These are phyloP conservation scores for Rhinoraja longicauda DNA, from an alignment of 2,797 vertebrate genomes.

Conservation along the genomic window DNA sequence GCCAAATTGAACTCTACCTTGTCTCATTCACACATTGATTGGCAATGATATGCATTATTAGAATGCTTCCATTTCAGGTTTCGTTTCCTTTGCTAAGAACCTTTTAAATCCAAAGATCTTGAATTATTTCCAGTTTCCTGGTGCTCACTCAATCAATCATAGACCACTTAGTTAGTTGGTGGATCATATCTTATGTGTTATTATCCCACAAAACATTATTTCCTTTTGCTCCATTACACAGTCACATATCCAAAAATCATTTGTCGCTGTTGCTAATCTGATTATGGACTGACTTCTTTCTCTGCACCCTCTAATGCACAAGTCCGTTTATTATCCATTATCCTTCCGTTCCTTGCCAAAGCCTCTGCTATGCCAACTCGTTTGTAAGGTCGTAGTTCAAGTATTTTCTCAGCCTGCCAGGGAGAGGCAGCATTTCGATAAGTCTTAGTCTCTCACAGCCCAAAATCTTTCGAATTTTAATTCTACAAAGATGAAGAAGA, in stretches of 20 bases:
- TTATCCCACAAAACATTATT: background rate
- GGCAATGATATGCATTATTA: background rate
- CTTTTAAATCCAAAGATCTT: background rate
- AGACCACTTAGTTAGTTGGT: background rate
- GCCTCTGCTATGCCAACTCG: background rate
- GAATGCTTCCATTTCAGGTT: background rate
- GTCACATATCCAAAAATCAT: background rate
- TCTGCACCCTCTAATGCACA: background rate
- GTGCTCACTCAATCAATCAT: background rate
- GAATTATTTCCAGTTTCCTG: background rate
- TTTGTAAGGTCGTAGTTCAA: conserved; percentile 54
- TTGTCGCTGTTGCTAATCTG: background rate
- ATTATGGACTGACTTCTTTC: background rate
- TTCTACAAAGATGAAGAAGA: conserved; percentile 78
- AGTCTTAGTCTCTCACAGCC: conserved; percentile 68
- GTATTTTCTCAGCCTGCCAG: conserved; percentile 73
- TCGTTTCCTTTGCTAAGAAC: background rate
- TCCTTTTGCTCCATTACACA: background rate
- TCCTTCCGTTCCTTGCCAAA: background rate
- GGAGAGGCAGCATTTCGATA: conserved; percentile 73
- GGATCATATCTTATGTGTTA: background rate
- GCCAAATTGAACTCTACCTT: background rate
- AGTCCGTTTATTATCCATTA: background rate
- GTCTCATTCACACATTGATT: background rate
- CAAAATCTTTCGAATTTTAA: conserved; percentile 70